Conservation (phyloP, 2,113 vertebrate species). For the Catharus fuscescens region DNA sequence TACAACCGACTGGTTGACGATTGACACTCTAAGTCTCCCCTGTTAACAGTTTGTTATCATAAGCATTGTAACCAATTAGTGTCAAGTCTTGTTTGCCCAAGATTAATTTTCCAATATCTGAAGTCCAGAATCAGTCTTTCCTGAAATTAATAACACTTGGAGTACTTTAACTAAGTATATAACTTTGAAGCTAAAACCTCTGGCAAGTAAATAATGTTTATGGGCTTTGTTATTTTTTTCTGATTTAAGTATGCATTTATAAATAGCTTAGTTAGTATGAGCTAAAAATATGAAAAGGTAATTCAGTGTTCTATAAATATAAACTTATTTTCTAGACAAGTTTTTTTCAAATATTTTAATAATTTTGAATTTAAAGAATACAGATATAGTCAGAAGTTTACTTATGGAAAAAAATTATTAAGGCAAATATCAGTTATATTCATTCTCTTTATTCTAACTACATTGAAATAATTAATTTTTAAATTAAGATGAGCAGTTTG, state of each 20-base stretch:
- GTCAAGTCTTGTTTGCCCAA: background rate
- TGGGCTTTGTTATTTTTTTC: background rate
- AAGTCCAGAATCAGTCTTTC: background rate
- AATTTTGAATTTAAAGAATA: background rate
- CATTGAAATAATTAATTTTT: background rate
- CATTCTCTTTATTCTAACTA: background rate
- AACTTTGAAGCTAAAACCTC: background rate
- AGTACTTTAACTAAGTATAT: background rate
- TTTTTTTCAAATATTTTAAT: background rate
- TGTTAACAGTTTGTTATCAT: conserved; percentile 39
- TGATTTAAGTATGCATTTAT: background rate
- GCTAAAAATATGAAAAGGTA: background rate
- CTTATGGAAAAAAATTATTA: background rate
- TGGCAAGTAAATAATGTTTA: background rate
- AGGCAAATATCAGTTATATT: background rate
- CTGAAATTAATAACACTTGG: background rate
- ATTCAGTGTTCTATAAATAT: background rate
- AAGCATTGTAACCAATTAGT: conserved; percentile 42
- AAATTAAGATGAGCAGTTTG: background rate
- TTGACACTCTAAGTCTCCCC: background rate
- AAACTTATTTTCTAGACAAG: background rate
- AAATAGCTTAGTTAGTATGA: background rate
- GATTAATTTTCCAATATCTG: conserved; percentile 28
- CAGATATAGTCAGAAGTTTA: background rate
- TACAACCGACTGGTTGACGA: background rate